Evolutionary conservation across 2,797 vertebrate species (phyloP).

Genomic region (Coregonus suidteri): DNA sequence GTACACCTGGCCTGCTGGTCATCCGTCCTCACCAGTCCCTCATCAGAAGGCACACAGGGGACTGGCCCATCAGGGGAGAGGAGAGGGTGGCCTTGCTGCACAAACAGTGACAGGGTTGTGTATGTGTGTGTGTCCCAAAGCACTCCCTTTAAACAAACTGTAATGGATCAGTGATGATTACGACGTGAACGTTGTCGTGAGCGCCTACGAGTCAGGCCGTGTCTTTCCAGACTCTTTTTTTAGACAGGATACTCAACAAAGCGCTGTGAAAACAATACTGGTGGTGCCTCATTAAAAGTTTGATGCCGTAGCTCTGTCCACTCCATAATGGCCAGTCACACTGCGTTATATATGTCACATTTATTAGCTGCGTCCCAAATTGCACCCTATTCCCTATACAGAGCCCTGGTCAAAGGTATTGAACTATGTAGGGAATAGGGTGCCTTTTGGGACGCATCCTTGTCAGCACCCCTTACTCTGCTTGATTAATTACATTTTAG

Average conservation of each 20-base stretch:
- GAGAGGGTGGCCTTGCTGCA: neutral
- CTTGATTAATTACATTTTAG: neutral
- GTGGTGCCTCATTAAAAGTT: neutral
- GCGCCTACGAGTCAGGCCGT: no score
- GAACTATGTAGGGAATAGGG: neutral
- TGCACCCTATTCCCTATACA: neutral
- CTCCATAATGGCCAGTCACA: neutral
- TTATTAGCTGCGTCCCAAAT: neutral
- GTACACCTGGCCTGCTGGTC: slow-evolving; percentile 1
- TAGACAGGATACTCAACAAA: neutral
- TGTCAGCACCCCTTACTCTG: slow-evolving; percentile 3
- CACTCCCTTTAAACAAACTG: neutral
- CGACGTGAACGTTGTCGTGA: neutral
- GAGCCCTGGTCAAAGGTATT: neutral
- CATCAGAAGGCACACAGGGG: neutral
- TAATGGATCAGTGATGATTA: neutral
- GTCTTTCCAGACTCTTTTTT: no score
- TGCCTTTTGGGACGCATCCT: neutral
- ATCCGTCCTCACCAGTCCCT: neutral
- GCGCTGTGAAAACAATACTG: neutral
- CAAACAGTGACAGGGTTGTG: neutral
- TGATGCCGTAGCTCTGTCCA: neutral
- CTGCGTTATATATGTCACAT: neutral
- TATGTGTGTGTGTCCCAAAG: neutral
- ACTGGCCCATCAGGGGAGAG: neutral